These are phyloP conservation scores for Drosophila sordidapex DNA, from an alignment of 2,888 invertebrate species.

Conservation along the genomic window DNA sequence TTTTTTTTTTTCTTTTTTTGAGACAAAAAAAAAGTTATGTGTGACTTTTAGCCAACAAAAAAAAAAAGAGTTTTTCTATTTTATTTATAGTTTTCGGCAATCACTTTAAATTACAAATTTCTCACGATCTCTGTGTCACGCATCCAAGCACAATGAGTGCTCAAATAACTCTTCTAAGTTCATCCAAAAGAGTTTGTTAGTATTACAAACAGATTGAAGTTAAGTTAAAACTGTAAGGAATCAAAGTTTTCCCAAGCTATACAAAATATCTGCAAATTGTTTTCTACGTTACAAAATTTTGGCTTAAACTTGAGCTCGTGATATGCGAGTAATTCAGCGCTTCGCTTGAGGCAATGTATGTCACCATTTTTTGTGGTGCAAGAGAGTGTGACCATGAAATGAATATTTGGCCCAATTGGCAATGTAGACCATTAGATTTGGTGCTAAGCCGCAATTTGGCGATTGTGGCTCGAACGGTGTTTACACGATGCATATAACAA, in stretches of 20 bases:
- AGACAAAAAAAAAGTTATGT: slow-evolving; percentile 33
- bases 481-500: not conserved
- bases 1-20: slow-evolving; percentile 1
- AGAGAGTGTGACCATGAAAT: slow-evolving; percentile 49
- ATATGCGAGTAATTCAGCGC: slow-evolving; percentile 34
- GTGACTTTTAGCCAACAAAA: slow-evolving; percentile 45
- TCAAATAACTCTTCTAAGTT: slow-evolving; percentile 12
- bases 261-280: not conserved
- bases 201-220: not conserved
- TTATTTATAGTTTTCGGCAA: slow-evolving; percentile 20
- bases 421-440: slow-evolving; percentile 38
- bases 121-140: slow-evolving; percentile 43
- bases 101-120: slow-evolving; percentile 32
- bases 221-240: not conserved
- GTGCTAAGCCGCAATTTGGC: not conserved
- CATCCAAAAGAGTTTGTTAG: not conserved
- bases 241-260: not conserved
- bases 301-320: slow-evolving; percentile 18
- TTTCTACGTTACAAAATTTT: not conserved
- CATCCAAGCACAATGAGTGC: slow-evolving; percentile 32
- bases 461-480: not conserved
- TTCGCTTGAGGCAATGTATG: slow-evolving; percentile 25
- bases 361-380: slow-evolving; percentile 27
- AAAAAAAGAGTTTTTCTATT: not conserved
- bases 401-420: slow-evolving; percentile 36